Percentiles rank a stretch among this genome's conserved stretches.
Evolutionary conservation across 2,113 vertebrate genomes (phyloP).

Genomic region (Proteles cristata): DNA sequence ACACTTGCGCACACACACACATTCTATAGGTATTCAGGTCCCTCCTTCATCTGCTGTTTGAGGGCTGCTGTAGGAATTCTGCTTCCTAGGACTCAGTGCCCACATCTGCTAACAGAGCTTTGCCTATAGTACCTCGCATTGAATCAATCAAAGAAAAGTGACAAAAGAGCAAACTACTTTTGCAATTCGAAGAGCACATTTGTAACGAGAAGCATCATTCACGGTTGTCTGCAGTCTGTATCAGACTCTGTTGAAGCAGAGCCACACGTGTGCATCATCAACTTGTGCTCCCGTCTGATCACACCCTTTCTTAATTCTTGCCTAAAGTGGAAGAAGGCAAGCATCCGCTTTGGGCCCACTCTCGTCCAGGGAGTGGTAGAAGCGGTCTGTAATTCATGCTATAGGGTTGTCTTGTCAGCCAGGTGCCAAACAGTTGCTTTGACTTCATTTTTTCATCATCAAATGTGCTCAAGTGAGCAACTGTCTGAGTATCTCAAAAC

Average conservation of each 20-base stretch:
- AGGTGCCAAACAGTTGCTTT: neutral
- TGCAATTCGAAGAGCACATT: neutral
- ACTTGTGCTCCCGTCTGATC: neutral
- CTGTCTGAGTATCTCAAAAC: neutral
- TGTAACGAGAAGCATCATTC: neutral
- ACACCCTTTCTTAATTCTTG: neutral
- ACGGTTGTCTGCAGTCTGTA: neutral
- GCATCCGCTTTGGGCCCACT: neutral
- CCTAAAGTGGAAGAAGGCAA: neutral
- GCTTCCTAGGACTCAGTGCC: neutral
- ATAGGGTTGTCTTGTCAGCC: neutral
- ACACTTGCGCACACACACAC: neutral
- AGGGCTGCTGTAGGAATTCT: neutral
- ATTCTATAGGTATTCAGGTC: neutral
- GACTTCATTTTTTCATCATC: neutral
- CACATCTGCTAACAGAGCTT: neutral
- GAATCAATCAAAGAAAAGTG: neutral
- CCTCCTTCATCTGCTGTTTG: neutral
- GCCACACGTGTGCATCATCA: neutral
- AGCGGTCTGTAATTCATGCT: neutral
- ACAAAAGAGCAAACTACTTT: neutral
- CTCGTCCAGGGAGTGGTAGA: neutral
- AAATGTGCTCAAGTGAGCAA: neutral
- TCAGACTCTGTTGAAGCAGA: neutral
- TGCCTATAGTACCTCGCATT: neutral